Conservation (phyloP, 2,113 vertebrate species). For the Spizaetus ornatus region DNA sequence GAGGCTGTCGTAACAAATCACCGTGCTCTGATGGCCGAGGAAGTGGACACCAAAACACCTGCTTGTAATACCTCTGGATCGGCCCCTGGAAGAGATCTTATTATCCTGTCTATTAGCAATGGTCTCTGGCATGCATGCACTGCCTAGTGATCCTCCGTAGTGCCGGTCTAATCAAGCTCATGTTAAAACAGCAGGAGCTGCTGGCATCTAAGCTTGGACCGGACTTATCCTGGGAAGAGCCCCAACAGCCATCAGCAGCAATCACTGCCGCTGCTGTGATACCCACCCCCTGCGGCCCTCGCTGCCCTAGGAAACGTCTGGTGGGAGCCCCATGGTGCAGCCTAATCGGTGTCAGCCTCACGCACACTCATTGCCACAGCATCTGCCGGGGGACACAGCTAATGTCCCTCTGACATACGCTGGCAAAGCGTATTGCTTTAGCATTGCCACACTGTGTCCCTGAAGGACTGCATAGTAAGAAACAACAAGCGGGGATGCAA, state of each 20-base stretch:
- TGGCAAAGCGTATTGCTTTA: not conserved
- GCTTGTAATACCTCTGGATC: not conserved
- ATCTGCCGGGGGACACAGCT: not conserved
- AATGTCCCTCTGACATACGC: not conserved
- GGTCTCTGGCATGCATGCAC: conserved; percentile 8
- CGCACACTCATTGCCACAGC: not conserved
- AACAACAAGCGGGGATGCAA: not conserved
- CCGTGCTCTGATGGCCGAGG: not conserved
- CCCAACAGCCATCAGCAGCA: conserved; percentile 19
- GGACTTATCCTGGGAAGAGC: not conserved
- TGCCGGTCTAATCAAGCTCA: not conserved
- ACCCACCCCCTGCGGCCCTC: not conserved
- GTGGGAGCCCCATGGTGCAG: not conserved
- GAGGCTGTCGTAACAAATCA: not conserved
- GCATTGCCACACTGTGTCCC: not conserved
- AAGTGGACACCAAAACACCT: not conserved
- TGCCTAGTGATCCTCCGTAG: not conserved
- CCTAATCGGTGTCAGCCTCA: not conserved
- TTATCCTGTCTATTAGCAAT: not conserved
- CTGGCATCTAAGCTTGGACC: conserved; percentile 5
- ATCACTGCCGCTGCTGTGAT: not conserved
- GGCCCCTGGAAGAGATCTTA: not conserved
- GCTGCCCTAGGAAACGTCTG: not conserved
- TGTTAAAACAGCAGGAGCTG: conserved; percentile 53
- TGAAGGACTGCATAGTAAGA: not conserved